Evolutionary conservation across 92 coral and sea anemone species (phyloP).

Genomic region (Virgularia gustaviana): DNA sequence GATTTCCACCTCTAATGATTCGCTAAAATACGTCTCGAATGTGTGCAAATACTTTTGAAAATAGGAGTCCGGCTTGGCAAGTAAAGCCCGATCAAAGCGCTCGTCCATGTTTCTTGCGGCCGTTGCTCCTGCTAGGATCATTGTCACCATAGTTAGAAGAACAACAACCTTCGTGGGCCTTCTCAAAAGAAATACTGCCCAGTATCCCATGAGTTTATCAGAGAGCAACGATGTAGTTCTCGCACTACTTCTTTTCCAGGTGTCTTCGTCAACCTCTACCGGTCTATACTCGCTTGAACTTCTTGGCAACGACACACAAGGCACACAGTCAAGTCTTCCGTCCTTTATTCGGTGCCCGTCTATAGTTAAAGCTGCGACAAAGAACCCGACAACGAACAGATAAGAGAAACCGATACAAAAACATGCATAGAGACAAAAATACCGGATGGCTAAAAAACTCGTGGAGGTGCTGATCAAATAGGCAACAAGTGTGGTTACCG

Average conservation of each 20-base stretch:
- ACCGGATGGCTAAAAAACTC: slow-evolving; percentile 66
- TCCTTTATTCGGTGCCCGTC: slow-evolving; percentile 70
- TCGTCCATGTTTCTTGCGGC: slow-evolving; percentile 33
- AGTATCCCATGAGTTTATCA: slow-evolving; percentile 52
- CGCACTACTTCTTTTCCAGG: slow-evolving; percentile 32
- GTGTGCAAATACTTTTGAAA: slow-evolving; percentile 8
- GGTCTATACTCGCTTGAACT: no score
- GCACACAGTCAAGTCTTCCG: slow-evolving; percentile 77
- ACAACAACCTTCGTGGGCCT: slow-evolving; percentile 53
- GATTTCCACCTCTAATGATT: slow-evolving; percentile 30
- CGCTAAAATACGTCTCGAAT: slow-evolving; percentile 21
- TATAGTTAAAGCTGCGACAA: slow-evolving; percentile 70
- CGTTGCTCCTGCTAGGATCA: slow-evolving; percentile 25
- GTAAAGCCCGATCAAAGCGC: slow-evolving; percentile 44
- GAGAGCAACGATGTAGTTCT: slow-evolving; percentile 17
- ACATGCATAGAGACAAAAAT: slow-evolving; percentile 78
- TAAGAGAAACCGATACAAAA: slow-evolving; percentile 61
- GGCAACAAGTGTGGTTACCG: slow-evolving; percentile 87
- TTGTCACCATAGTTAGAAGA: slow-evolving; percentile 43
- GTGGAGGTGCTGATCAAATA: slow-evolving; percentile 86
- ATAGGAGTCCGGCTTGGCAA: slow-evolving; percentile 57
- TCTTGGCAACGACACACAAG: slow-evolving; percentile 40
- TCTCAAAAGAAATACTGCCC: slow-evolving; percentile 58
- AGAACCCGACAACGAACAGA: slow-evolving; percentile 68
- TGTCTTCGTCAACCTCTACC: slow-evolving; percentile 46